Evolutionary conservation across 2,797 vertebrate genomes (phyloP), one percentile per base, ranked within the genome.

Genomic region (Chrosomus eos): DNA sequence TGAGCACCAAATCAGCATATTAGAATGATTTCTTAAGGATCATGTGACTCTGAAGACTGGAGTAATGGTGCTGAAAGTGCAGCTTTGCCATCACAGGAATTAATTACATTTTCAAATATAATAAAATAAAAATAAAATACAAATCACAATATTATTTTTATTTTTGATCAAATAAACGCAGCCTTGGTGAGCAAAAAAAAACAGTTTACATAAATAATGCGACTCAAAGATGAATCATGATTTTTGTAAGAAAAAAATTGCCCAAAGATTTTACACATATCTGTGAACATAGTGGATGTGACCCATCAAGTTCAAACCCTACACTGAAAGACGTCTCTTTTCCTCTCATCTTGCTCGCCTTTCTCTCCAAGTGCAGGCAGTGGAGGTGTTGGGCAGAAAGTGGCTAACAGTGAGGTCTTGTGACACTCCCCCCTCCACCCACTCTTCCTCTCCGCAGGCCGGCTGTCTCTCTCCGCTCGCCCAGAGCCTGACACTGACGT

Each of bases 401-500:
- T 86, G 94, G 93, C 93, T 92, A 94, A 89, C 91, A 86, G 89
- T 94, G 93, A 95, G 94, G 94, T 93, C 92, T 94, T 92, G 90
- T 95, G 95, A 96, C 95, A 95, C 92, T 88, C 93, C 82, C 75
- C 87, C 86, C 76, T 84, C 75, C 51, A 55, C 77, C 80, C 84
- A 38, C 60, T 48, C 86, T 81, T 76, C 66, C 85, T 86, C 93
- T 92, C 96, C 84, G 92, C 95, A 95, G 91, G 91, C 91, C 93
- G 95, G 92, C 95, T 95, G 95, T 95, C 95, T 96, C 94, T 96
- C 88, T 85, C 95, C 95, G 96, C 96, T 97, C 96, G 96, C 96
- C 94, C 96, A 96, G 96, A 96, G 96, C 96, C 94, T 98, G 98
- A 99, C 98, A 99, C 97, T 97, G 95, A 94, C 95, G 97, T 99